Evolutionary conservation across 2,113 vertebrate genomes (phyloP).

Genomic region (Ochotona princeps): DNA sequence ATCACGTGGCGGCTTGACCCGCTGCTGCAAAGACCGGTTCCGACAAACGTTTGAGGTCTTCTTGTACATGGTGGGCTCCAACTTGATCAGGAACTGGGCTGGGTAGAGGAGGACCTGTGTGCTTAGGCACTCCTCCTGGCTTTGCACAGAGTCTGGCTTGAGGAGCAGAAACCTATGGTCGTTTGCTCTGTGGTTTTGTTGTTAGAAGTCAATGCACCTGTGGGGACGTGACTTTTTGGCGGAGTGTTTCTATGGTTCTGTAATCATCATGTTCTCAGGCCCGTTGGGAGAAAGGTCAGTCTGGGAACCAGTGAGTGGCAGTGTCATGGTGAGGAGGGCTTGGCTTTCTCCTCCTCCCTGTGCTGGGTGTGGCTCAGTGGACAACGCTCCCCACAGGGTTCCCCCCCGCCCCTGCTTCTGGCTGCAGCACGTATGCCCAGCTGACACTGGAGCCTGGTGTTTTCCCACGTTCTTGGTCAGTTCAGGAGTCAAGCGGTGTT

Average conservation of each 20-base stretch:
- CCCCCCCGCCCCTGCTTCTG: neutral
- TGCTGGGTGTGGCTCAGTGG: slow-evolving; percentile 22
- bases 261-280: neutral
- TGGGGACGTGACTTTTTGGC: slow-evolving; percentile 19
- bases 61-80: neutral
- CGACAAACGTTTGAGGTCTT: no score
- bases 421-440: neutral
- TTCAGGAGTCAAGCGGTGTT: slow-evolving; percentile 63
- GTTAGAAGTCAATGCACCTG: neutral
- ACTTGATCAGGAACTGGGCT: slow-evolving; percentile 1
- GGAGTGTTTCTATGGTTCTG: neutral
- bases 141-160: neutral
- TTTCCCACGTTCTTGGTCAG: slow-evolving; percentile 62
- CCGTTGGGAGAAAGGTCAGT: slow-evolving; percentile 25
- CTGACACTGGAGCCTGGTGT: neutral
- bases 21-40: no score
- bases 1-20: no score
- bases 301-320: neutral
- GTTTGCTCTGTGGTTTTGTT: neutral
- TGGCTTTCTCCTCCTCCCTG: neutral
- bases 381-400: rapidly evolving
- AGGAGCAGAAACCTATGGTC: neutral
- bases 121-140: neutral
- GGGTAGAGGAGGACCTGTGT: rapidly evolving
- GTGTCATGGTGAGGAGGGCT: neutral